A percentile compares a stretch with the other conserved stretches of the same genome.
Conservation (phyloP, 2,888 invertebrate genomes). For the Melanchra persicariae region DNA sequence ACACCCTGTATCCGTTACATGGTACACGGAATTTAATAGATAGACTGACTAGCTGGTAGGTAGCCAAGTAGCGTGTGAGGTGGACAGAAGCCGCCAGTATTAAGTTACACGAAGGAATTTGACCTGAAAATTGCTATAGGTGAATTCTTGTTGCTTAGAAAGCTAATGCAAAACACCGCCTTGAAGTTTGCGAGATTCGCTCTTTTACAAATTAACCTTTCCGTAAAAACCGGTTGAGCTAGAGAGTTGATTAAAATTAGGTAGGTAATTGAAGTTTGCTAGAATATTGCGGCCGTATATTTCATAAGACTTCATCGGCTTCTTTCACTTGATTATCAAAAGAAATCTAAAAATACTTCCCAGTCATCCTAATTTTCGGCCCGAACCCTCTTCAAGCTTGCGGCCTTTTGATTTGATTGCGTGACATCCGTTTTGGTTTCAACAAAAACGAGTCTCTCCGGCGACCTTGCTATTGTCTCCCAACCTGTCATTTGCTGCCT, state of each 20-base stretch:
- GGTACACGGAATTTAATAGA: conserved; percentile 57
- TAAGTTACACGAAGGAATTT: conserved; percentile 40
- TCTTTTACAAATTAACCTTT: conserved; percentile 7
- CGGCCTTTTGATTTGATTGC: conserved; percentile 63
- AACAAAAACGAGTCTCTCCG: conserved; percentile 76
- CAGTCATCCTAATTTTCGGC: conserved; percentile 40
- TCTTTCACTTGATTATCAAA: background rate
- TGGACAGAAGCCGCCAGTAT: conserved; percentile 33
- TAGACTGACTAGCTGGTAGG: conserved; percentile 17
- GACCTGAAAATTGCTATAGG: conserved; percentile 27
- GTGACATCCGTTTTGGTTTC: conserved; percentile 75
- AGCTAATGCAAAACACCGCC: background rate
- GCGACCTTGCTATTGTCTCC: conserved; percentile 82
- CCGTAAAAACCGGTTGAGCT: background rate
- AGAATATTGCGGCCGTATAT: background rate
- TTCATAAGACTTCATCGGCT: conserved; percentile 15
- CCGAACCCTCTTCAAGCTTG: conserved; percentile 32
- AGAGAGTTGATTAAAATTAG: background rate
- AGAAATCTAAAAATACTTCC: conserved; percentile 16
- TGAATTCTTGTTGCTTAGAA: conserved; percentile 4
- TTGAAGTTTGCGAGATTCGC: background rate
- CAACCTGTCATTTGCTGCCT: conserved; percentile 65
- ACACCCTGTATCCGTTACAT: conserved; percentile 54
- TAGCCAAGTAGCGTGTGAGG: conserved; percentile 21
- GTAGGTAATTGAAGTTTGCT: background rate